Conservation (phyloP, 2,113 vertebrate genomes). For the Brachypodius melanocephalos region DNA sequence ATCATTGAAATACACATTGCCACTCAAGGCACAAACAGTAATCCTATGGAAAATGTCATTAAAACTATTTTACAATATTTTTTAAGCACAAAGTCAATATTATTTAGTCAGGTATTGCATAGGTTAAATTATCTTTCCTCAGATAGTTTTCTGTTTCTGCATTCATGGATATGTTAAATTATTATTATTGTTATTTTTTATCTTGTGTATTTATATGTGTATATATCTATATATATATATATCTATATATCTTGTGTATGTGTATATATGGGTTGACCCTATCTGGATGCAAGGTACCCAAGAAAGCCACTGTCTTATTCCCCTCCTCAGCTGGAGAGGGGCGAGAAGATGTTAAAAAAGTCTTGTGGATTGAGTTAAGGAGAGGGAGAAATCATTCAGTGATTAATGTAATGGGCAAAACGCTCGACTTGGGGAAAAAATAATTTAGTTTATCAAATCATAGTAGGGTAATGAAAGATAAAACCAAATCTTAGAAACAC, state of each 20-base stretch:
- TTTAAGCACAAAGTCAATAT: background rate
- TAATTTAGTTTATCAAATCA: background rate
- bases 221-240: too few species aligned
- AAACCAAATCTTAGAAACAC: background rate
- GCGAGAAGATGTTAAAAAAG: background rate
- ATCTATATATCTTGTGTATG: too few species aligned
- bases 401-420: background rate
- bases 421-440: background rate
- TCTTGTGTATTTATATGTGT: background rate
- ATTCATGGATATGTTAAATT: background rate
- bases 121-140: background rate
- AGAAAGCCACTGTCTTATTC: background rate
- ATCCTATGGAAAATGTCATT: background rate
- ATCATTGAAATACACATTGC: background rate
- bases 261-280: background rate
- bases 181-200: background rate
- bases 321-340: background rate
- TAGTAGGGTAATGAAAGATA: background rate
- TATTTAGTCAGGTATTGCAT: background rate
- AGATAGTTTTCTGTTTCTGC: background rate
- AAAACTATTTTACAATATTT: background rate
- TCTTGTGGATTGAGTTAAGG: rapidly evolving
- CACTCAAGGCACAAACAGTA: background rate
- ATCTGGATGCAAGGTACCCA: background rate
- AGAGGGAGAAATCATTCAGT: background rate